These are phyloP conservation scores for Marcusenius ussheri DNA, from an alignment of 2,113 vertebrate genomes.

Conservation along the genomic window DNA sequence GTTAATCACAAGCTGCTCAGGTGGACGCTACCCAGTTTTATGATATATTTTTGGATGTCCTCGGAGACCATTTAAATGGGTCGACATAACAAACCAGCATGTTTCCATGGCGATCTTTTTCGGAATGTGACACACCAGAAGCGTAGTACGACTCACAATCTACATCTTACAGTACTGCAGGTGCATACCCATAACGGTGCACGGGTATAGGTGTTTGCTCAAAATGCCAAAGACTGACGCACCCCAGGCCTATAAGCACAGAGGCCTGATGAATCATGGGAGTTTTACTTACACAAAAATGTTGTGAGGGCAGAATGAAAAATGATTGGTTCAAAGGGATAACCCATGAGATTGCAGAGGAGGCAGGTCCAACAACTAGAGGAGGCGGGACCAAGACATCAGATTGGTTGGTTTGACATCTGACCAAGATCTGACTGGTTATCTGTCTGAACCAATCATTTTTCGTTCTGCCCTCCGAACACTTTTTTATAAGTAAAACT, in stretches of 20 bases:
- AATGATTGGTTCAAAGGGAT: background rate
- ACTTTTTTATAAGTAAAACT: background rate
- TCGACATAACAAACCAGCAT: background rate
- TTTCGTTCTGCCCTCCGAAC: background rate
- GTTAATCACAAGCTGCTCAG: background rate
- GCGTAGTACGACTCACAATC: background rate
- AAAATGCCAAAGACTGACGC: background rate
- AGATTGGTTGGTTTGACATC: background rate
- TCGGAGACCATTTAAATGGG: background rate
- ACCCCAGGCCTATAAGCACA: background rate
- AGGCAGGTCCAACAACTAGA: background rate
- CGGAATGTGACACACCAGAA: background rate
- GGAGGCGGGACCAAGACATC: background rate
- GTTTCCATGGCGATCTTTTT: constrained; percentile 12
- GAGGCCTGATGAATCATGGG: background rate
- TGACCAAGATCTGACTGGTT: background rate
- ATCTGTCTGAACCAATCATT: background rate
- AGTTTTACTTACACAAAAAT: background rate
- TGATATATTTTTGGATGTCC: background rate
- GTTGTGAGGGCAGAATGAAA: background rate
- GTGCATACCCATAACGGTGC: background rate
- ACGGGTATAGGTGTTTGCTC: background rate
- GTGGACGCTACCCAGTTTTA: background rate
- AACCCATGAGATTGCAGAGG: background rate
- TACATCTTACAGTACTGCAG: background rate